Evolutionary conservation across 37 sponge, comb jelly and placozoan genomes (phyloP), one percentile per base, ranked within the genome.

Genomic region (Ephydatia muelleri): DNA sequence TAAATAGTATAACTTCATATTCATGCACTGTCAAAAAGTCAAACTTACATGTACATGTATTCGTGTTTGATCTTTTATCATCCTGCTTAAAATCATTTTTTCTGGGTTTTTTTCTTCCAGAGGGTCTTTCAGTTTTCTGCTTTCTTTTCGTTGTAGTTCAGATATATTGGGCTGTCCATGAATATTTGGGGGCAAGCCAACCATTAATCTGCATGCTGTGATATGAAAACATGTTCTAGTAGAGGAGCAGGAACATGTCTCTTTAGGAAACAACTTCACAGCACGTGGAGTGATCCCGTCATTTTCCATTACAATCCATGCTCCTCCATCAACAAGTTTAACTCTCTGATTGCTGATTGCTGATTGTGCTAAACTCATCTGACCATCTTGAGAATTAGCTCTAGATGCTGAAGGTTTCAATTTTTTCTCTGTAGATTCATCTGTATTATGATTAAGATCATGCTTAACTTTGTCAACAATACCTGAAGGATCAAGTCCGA

Each of bases 191-290:
- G 8, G 4, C 47, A n/a, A n/a, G n/a, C n/a, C n/a, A n/a, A n/a
- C n/a, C n/a, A n/a, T n/a, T n/a, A n/a, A n/a, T n/a, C n/a, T n/a
- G n/a, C n/a, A n/a, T 43, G 47, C n/a, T 8, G 8, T 43, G 47
- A 43, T 43, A 43, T 43, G 47, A 43, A 78, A 40, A 39, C n/a
- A 78, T 78, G 79, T 78, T 31, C 79, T 78, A 26, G 79, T 39
- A 49, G 64, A 32, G 22, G 79, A 40, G 40, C 79, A 78, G 28
- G 79, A 78, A 37, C 79, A 78, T 25, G 47, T 78, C 29, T 78
- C 79, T 37, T 78, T 78, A 26, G 79, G 79, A 78, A 38, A 78
- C 31, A 70, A 31, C 71, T 31, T 70, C 31, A 70, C 71, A 40
- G 79, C 79, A 78, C 43, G 25, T 28, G 79, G 64, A 28, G 79